These are phyloP conservation scores for Nyctalus aviator DNA, from an alignment of 2,797 vertebrate genomes.

Conservation along the genomic window DNA sequence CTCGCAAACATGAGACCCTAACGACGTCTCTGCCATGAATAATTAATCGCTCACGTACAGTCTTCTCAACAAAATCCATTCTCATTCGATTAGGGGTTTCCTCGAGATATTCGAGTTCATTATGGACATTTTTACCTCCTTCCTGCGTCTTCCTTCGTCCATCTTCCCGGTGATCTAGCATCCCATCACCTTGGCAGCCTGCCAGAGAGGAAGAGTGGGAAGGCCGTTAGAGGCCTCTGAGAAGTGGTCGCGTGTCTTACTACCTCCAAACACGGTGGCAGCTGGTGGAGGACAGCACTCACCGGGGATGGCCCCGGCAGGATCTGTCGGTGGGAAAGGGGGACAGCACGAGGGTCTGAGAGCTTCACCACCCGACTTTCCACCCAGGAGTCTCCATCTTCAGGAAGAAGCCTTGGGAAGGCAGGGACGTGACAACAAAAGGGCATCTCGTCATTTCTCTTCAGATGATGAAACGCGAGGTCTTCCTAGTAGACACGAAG, in stretches of 20 bases:
- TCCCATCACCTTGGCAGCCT: conserved; percentile 44
- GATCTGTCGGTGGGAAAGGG: background rate
- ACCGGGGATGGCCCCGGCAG: background rate
- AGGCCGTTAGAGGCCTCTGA: conserved; percentile 14
- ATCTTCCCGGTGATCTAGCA: conserved; percentile 74
- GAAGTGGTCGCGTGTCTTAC: background rate
- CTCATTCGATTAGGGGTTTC: conserved; percentile 97
- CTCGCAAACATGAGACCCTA: conserved; percentile 96
- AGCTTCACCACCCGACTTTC: background rate
- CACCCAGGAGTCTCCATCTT: background rate
- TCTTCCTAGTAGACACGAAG: background rate
- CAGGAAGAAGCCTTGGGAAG: background rate
- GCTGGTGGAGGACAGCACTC: background rate
- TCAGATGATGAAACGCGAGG: background rate
- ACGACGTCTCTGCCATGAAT: conserved; percentile 97
- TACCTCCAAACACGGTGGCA: background rate
- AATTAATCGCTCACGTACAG: conserved; percentile 96
- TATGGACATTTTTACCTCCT: conserved; percentile 86
- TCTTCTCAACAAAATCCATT: conserved; percentile 97
- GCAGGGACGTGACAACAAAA: background rate
- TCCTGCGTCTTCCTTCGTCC: conserved; percentile 83
- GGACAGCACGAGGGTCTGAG: too few species aligned
- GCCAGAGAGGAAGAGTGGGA: background rate
- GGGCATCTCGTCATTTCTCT: background rate
- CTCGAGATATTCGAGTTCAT: conserved; percentile 93